Base-by-base conservation (phyloP, 1,140 invertebrate species). In the Pemphigus obesinymphae region DNA sequence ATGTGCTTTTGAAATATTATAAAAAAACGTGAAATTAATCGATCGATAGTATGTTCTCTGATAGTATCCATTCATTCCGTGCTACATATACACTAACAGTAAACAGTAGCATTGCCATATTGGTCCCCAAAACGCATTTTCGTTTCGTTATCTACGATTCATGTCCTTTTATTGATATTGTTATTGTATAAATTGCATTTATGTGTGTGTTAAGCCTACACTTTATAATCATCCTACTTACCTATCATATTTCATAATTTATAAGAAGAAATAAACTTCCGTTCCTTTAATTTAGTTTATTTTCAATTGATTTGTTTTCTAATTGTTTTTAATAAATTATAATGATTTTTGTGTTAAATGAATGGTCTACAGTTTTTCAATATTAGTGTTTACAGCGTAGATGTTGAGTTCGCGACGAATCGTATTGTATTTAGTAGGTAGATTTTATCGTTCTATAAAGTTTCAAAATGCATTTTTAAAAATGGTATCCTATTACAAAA, bases 401-500 rank as follows among this genome's bases (percentile, higher is more conserved):
- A 26, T 58, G 23, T 58, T 13, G 17, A 26, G 23, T 55, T 53
- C 3, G n/a, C 23, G 53, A 58, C 23, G 15, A 58, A 3, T 58
- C 26, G 11, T 34, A 20, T 63, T 6, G 15, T 20, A 7, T 17
- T 20, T 63, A 20, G 1, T 29, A 31, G 1, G n/a, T n/a, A 63
- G 8, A 29, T 31, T 63, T 1, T 63, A 31, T 23, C 15, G 8
- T 48, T 5, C 1, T 20, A 2, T 17, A 31, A 50, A 73, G 70
- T 73, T 50, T 31, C 43, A 50, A 73, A 20, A 73, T 73, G 70
- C 23, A 11, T 4, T 11, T 48, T 50, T 73, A 73, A 73, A 73
- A 2, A 73, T 73, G 70, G 11, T 50, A 50, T n/a, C n/a, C n/a
- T n/a, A n/a, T 31, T 10, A 34, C 26, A 10, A n/a, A 31, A 31